Percentiles rank a stretch among this genome's conserved stretches.
Evolutionary conservation across 2,113 vertebrate genomes (phyloP).

Genomic region (Spheniscus mendiculus): DNA sequence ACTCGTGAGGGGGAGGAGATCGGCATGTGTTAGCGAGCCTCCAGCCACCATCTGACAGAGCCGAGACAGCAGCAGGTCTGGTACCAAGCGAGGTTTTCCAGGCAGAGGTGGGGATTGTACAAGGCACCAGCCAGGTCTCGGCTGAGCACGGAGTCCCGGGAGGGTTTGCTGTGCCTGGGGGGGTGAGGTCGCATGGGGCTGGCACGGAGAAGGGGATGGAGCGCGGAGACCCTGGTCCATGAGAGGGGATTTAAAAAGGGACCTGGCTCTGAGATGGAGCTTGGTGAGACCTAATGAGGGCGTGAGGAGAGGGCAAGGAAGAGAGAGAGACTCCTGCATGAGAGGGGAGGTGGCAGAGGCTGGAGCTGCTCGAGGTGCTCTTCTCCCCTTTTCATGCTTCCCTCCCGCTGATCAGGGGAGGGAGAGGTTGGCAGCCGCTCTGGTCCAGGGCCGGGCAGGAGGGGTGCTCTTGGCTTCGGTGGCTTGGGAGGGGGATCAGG

Average conservation of each 20-base stretch:
- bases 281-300: fast-evolving
- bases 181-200: fast-evolving
- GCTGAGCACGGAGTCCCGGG: not conserved
- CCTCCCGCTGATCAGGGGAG: fast-evolving
- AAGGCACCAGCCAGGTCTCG: not conserved
- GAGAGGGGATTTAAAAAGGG: not conserved
- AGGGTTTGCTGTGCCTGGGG: not conserved
- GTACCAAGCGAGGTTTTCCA: fast-evolving
- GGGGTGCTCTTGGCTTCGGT: not conserved
- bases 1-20: fast-evolving
- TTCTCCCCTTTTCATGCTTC: too few relatives aligned
- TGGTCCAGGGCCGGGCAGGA: not conserved
- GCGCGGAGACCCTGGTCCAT: fast-evolving
- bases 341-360: not conserved
- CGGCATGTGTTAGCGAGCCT: fast-evolving
- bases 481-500: not conserved
- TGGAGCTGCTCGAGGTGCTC: not conserved
- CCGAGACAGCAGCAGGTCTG: fast-evolving
- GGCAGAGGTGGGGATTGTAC: not conserved
- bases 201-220: fast-evolving
- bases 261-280: not conserved
- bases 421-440: not conserved
- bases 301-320: too few relatives aligned
- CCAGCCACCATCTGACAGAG: not conserved
- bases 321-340: too few relatives aligned